Percentiles rank a stretch among this genome's conserved stretches.
phyloP scores from a whole-genome alignment of 1,140 invertebrate species.

The Listronotus bonariensis region DNA sequence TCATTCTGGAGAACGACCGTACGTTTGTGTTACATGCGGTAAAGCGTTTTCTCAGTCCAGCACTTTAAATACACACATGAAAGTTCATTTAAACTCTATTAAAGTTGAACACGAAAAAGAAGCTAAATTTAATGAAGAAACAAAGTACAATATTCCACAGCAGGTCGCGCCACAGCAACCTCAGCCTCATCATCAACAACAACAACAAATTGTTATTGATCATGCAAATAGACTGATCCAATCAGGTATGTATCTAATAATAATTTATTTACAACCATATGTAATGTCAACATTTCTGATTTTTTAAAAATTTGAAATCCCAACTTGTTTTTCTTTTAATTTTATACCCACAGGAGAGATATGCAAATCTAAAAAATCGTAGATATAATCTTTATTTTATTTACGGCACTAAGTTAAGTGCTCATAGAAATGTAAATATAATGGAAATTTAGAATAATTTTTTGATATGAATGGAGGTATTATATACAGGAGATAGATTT shows the following conservation, averaged over 20 bases:
- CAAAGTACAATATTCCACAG: constrained; percentile 7
- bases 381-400: too few species aligned
- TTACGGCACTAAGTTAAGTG: too few species aligned
- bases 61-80: constrained; percentile 55
- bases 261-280: too few species aligned
- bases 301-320: too few species aligned
- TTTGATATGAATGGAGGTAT: too few species aligned
- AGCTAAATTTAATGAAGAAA: constrained; percentile 34
- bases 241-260: constrained; percentile 26
- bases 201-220: constrained; percentile 30
- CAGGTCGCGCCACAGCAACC: not conserved
- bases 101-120: constrained; percentile 47
- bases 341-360: too few species aligned
- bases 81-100: constrained; percentile 47
- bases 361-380: too few species aligned
- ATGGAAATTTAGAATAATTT: too few species aligned
- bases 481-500: too few species aligned
- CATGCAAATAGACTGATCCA: constrained; percentile 30
- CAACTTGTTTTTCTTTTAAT: too few species aligned
- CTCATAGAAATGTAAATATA: too few species aligned
- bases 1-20: constrained; percentile 65
- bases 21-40: constrained; percentile 62
- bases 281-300: too few species aligned
- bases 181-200: constrained; percentile 3
- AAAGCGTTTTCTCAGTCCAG: constrained; percentile 57